Evolutionary conservation across 2,113 vertebrate genomes (phyloP).

Genomic region (Pyrgilauda ruficollis): DNA sequence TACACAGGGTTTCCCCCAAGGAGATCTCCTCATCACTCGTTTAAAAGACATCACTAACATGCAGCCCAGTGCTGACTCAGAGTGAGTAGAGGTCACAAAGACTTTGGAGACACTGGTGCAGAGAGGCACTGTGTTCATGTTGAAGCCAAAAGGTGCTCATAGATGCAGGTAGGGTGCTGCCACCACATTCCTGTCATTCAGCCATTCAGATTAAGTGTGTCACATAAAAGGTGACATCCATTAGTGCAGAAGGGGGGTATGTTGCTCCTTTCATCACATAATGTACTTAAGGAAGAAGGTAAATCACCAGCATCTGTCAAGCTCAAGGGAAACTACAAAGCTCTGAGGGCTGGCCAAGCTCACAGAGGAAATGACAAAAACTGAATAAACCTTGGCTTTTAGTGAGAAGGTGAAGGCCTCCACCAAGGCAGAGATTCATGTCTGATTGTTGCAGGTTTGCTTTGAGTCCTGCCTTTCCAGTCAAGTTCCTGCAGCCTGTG

Average conservation of each 20-base stretch:
- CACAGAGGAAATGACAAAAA: background rate
- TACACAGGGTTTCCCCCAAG: background rate
- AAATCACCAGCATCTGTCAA: background rate
- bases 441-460: background rate
- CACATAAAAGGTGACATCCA: background rate
- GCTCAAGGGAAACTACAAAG: background rate
- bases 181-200: background rate
- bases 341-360: background rate
- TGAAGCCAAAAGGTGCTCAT: background rate
- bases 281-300: background rate
- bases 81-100: background rate
- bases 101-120: background rate
- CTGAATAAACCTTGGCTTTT: background rate
- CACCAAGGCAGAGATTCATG: rapidly evolving
- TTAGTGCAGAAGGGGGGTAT: background rate
- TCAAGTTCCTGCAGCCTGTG: background rate
- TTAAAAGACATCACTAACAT: background rate
- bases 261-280: background rate
- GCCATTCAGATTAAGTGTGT: background rate
- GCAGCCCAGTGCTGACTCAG: background rate
- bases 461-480: background rate
- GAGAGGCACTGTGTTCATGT: background rate
- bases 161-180: background rate
- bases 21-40: background rate
- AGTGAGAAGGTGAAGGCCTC: background rate